Evolutionary conservation across 2,888 invertebrate genomes (phyloP).

Genomic region (Tupiocoris notatus): DNA sequence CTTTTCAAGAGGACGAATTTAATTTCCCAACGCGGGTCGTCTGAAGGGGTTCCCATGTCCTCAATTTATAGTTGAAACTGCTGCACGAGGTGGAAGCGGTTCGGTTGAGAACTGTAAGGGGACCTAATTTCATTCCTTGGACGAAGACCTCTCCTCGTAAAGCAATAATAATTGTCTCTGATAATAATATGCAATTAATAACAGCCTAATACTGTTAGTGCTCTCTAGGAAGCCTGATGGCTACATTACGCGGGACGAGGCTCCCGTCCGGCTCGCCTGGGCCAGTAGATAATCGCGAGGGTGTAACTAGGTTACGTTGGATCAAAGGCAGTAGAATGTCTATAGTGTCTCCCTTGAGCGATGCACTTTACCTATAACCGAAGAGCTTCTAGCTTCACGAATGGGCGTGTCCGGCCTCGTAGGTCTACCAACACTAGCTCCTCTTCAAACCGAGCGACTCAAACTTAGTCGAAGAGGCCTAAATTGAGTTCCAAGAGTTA

Average conservation of each 20-base stretch:
- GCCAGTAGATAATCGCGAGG: constrained; percentile 25
- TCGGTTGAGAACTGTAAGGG: constrained; percentile 9
- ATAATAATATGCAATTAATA: constrained; percentile 38
- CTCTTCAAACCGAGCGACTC: too few species aligned
- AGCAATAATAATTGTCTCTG: constrained; percentile 37
- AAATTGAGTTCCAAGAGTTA: too few species aligned
- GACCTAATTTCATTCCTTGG: constrained; percentile 36
- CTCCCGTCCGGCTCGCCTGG: constrained; percentile 13
- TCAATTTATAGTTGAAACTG: constrained; percentile 29
- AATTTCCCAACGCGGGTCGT: constrained; percentile 31
- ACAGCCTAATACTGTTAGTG: constrained; percentile 31
- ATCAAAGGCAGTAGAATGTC: constrained; percentile 16
- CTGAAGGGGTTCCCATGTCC: constrained; percentile 21
- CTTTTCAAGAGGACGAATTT: constrained; percentile 38
- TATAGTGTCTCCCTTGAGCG: constrained; percentile 19
- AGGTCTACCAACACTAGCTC: too few species aligned
- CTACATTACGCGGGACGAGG: constrained; percentile 26
- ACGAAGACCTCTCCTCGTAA: constrained; percentile 17
- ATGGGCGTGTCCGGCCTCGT: background rate
- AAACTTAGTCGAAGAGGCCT: too few species aligned
- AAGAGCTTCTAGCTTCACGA: background rate
- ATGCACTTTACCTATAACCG: constrained; percentile 37
- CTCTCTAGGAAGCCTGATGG: constrained; percentile 5
- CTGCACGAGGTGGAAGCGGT: background rate
- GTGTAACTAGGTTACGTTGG: constrained; percentile 27